Percentiles rank a stretch among this genome's conserved stretches.
These are phyloP conservation scores for Poecile montanus DNA, from an alignment of 2,797 vertebrate species.

Conservation along the genomic window DNA sequence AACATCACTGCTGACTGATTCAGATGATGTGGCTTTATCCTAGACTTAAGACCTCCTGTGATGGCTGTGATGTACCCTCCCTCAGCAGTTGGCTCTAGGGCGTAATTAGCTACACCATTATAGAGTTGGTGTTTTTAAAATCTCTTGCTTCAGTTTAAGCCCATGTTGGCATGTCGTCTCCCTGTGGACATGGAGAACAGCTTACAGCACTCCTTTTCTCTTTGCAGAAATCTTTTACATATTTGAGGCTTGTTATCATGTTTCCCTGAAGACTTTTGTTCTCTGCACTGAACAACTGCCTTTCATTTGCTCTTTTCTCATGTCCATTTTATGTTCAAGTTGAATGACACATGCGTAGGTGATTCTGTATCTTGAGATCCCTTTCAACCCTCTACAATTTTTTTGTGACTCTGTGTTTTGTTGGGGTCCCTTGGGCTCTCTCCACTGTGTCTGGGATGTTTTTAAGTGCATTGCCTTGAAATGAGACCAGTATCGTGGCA, in stretches of 20 bases:
- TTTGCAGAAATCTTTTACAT: slow-evolving; percentile 42
- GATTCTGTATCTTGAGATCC: slow-evolving; percentile 35
- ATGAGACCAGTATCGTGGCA: not conserved
- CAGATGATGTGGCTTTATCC: not conserved
- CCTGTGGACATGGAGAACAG: not conserved
- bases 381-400: not conserved
- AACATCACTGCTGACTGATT: not conserved
- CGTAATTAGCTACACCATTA: not conserved
- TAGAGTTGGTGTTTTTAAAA: not conserved
- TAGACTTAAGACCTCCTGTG: not conserved
- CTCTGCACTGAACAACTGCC: not conserved
- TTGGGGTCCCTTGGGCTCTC: not conserved
- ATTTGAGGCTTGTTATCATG: slow-evolving; percentile 51
- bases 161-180: not conserved
- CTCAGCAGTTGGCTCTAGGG: not conserved
- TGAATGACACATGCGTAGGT: not conserved
- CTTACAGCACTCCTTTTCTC: slow-evolving; percentile 15
- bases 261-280: slow-evolving; percentile 50
- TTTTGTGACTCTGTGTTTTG: not conserved
- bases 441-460: not conserved
- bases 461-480: not conserved
- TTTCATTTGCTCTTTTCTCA: slow-evolving; percentile 21
- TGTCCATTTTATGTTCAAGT: slow-evolving; percentile 48
- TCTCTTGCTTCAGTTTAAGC: not conserved
- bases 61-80: not conserved